Evolutionary conservation across 2,888 invertebrate species (phyloP).

Genomic region (Adelognathus sp.): DNA sequence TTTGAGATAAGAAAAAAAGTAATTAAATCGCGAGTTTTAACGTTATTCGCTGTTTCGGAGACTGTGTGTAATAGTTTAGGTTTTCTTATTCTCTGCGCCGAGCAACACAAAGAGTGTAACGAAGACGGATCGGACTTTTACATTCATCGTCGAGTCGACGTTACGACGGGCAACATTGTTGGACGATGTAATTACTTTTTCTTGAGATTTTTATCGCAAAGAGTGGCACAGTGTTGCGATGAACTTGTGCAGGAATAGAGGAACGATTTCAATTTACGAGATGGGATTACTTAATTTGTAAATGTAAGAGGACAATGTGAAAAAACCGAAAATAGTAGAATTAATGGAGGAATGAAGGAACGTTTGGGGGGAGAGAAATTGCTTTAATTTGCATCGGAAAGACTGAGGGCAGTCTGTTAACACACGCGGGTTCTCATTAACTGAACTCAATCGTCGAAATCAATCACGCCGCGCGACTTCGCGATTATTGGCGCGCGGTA

Average conservation of each 20-base stretch:
- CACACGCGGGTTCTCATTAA: constrained; percentile 61
- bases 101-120: constrained; percentile 24
- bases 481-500: constrained; percentile 14
- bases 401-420: constrained; percentile 25
- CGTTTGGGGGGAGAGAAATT: constrained; percentile 39
- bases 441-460: constrained; percentile 59
- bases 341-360: constrained; percentile 16
- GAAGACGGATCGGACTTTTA: constrained; percentile 48
- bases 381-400: constrained; percentile 66
- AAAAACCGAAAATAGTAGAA: constrained; percentile 14
- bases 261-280: not conserved
- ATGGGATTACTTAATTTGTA: not conserved
- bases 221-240: not conserved
- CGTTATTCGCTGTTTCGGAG: constrained; percentile 18
- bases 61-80: too few relatives aligned
- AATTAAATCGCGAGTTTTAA: constrained; percentile 53
- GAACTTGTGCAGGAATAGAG: not conserved
- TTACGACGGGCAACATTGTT: not conserved
- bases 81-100: not conserved
- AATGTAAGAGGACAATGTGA: not conserved
- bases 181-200: constrained; percentile 17
- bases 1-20: constrained; percentile 55
- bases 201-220: not conserved
- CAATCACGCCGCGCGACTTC: constrained; percentile 54
- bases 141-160: constrained; percentile 34